Evolutionary conservation across 2,797 vertebrate genomes (phyloP), one percentile per base, ranked within the genome.

Genomic region (Danio tinwini): DNA sequence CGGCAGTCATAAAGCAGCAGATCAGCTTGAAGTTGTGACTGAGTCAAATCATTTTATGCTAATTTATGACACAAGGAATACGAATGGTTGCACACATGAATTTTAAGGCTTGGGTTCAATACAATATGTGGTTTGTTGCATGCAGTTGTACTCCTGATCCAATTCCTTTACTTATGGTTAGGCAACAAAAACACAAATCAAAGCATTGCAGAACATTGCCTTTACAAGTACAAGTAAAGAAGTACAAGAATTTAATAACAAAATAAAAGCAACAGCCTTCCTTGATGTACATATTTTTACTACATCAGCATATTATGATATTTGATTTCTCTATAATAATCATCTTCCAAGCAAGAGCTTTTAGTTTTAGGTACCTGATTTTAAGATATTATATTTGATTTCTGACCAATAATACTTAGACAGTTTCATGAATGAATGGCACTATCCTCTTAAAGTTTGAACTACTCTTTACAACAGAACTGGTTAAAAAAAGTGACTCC

Each of bases 31-130:
- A 53, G 52, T 14, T 16, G n/a, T 16, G 19, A 16, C 39, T 56
- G n/a, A 14, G 39, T 55, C 21, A 47, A 44, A 73, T 59, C 8
- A 58, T 59, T 58, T 21, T 37, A 59, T 29, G 40, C 7, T 47
- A 42, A 44, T 21, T 19, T 65, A 73, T 21, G 42, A 29, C 44
- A n/a, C 42, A 65, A 45, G 70, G 39, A 73, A 73, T 29, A 40
- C 39, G 6, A 69, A 63, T n/a, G 37, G 16, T 12, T n/a, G 6
- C 49, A 17, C 6, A 40, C 16, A 39, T 39, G 10, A 7, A 67
- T 49, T 44, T 21, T 47, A 65, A 65, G 17, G 44, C 11, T 49
- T 12, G 21, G 56, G 7, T 17, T 63, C 58, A 50, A 40, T 61
- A n/a, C 29, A 47, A 74, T 40, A 19, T 19, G 45, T 12, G 3